Evolutionary conservation across 2,113 vertebrate species (phyloP).

Genomic region (Phrynocephalus versicolor): DNA sequence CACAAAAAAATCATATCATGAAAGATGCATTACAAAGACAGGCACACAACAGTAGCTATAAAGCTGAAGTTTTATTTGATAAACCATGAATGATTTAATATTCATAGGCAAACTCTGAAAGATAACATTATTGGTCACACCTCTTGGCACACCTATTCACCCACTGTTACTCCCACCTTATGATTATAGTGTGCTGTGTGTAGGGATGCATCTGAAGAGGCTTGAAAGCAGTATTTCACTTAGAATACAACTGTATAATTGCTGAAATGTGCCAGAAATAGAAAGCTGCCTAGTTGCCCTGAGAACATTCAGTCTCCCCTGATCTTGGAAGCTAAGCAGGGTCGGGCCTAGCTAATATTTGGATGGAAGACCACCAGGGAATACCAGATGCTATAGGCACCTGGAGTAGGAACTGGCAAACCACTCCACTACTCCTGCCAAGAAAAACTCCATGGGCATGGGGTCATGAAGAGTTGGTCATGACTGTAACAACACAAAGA

Average conservation of each 20-base stretch:
- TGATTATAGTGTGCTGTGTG: no score
- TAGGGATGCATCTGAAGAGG: background rate
- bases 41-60: background rate
- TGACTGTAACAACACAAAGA: no score
- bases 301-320: no score
- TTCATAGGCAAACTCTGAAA: background rate
- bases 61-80: background rate
- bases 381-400: no score
- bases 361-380: no score
- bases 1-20: background rate
- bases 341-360: no score
- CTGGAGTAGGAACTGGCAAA: no score
- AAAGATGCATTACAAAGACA: background rate
- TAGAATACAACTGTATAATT: background rate
- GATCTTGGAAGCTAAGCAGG: no score
- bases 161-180: background rate
- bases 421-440: no score
- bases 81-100: background rate
- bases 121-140: background rate
- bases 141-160: background rate
- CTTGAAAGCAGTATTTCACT: background rate
- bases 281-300: no score
- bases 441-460: no score
- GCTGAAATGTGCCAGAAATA: background rate
- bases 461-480: no score